Evolutionary conservation across 2,797 vertebrate species (phyloP).

Genomic region (Linurgus olivaceus): DNA sequence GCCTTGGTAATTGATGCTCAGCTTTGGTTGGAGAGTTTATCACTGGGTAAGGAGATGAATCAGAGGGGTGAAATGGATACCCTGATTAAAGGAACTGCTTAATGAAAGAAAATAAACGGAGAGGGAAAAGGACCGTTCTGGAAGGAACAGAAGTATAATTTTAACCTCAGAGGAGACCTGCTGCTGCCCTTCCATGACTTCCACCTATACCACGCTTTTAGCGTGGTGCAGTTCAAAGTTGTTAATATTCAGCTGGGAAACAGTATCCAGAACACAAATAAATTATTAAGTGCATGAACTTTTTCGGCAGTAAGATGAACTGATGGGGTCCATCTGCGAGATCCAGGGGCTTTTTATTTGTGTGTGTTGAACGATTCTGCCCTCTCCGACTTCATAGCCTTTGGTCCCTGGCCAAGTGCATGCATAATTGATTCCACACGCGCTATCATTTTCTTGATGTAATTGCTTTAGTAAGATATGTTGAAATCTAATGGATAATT

Average conservation of each 20-base stretch:
- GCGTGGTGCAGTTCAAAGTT: constrained; percentile 95
- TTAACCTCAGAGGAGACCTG: constrained; percentile 85
- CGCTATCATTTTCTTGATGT: constrained; percentile 99
- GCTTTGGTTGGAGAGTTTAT: constrained; percentile 68
- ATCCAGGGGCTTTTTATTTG: constrained; percentile 86
- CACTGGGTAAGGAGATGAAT: constrained; percentile 72
- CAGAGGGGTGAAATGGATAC: constrained; percentile 76
- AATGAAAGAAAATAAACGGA: constrained; percentile 85
- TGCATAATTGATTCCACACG: constrained; percentile 98
- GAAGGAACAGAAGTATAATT: constrained; percentile 76
- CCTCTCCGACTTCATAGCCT: constrained; percentile 90
- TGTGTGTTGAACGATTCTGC: constrained; percentile 84
- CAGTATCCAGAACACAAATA: constrained; percentile 98
- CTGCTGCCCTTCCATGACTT: constrained; percentile 76
- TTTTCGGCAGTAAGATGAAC: constrained; percentile 99
- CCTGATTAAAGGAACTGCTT: constrained; percentile 87
- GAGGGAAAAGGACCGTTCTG: constrained; percentile 72
- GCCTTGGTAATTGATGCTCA: constrained; percentile 43
- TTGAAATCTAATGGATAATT: constrained; percentile 99
- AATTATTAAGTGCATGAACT: constrained; percentile 99
- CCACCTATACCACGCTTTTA: constrained; percentile 83
- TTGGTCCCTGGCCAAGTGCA: constrained; percentile 96
- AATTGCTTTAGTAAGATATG: constrained; percentile 98
- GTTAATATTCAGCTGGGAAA: constrained; percentile 99
- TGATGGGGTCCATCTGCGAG: constrained; percentile 97